phyloP scores from a whole-genome alignment of 2,888 invertebrate genomes.

The Trissonchulus sp. region DNA sequence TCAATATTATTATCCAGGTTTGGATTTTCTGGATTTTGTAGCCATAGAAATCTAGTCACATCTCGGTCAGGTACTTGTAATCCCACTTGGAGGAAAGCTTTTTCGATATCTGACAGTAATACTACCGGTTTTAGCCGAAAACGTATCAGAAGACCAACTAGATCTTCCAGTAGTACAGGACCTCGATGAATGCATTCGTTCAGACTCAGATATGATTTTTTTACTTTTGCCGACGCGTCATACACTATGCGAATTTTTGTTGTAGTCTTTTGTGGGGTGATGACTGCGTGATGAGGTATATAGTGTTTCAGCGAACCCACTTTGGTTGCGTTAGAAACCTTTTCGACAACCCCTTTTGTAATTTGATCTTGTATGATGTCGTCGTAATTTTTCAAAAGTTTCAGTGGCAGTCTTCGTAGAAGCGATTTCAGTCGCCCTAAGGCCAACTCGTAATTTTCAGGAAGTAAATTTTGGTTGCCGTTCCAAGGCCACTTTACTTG shows the following conservation, averaged over 20 bases:
- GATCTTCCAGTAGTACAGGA: slow-evolving; percentile 32
- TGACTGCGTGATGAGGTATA: slow-evolving; percentile 35
- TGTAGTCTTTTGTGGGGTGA: slow-evolving; percentile 28
- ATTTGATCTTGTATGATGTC: slow-evolving; percentile 27
- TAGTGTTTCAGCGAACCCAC: slow-evolving; percentile 28
- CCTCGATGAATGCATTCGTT: slow-evolving; percentile 38
- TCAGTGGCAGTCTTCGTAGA: neutral
- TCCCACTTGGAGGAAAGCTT: slow-evolving; percentile 26
- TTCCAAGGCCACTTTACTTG: neutral
- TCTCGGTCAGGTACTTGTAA: slow-evolving; percentile 36
- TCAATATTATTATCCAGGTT: slow-evolving; percentile 33
- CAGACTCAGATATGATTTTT: slow-evolving; percentile 27
- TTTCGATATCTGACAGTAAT: slow-evolving; percentile 36
- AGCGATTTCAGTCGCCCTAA: neutral
- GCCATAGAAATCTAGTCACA: slow-evolving; percentile 36
- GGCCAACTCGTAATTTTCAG: neutral
- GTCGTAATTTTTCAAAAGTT: slow-evolving; percentile 27
- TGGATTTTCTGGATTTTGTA: slow-evolving; percentile 4
- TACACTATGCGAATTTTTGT: slow-evolving; percentile 40
- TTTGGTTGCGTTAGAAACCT: slow-evolving; percentile 1
- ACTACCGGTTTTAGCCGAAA: slow-evolving; percentile 34
- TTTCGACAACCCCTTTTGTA: slow-evolving; percentile 28
- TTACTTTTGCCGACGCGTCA: slow-evolving; percentile 36
- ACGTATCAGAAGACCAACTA: slow-evolving; percentile 33
- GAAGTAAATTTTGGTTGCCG: neutral